Conservation (phyloP, 2,797 vertebrate species). For the Coranthus polyacanthus region DNA sequence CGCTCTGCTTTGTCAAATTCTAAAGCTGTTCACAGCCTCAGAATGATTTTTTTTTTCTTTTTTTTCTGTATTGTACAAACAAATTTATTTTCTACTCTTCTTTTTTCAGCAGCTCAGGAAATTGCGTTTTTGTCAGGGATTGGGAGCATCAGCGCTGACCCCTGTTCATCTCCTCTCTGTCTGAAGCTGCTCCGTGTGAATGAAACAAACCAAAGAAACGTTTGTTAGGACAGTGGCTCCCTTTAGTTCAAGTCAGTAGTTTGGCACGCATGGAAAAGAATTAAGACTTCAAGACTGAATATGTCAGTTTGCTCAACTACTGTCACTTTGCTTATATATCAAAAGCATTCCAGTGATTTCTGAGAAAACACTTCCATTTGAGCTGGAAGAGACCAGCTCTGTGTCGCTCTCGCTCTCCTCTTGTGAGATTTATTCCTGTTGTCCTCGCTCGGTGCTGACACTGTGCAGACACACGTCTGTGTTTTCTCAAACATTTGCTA, state of each 20-base stretch:
- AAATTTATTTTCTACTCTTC: constrained; percentile 12
- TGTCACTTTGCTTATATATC: not conserved
- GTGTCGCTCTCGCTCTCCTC: constrained; percentile 50
- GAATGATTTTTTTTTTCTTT: constrained; percentile 23
- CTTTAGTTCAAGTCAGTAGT: constrained; percentile 3
- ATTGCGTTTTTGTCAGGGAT: constrained; percentile 32
- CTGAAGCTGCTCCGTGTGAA: not conserved
- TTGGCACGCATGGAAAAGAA: constrained; percentile 1
- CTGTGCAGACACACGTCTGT: constrained; percentile 73
- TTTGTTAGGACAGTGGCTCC: not conserved
- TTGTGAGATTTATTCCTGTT: constrained; percentile 61
- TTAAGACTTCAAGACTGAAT: constrained; percentile 9
- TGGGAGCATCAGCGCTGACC: constrained; percentile 23
- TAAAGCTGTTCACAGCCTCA: not conserved
- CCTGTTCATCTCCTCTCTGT: constrained; percentile 16
- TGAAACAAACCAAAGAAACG: constrained; percentile 13
- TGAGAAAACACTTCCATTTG: constrained; percentile 35
- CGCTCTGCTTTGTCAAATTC: not conserved
- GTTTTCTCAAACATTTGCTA: constrained; percentile 70
- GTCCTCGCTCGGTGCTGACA: constrained; percentile 63
- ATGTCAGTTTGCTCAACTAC: not conserved
- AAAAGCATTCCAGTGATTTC: constrained; percentile 15
- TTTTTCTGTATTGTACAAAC: constrained; percentile 1
- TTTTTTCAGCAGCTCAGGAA: constrained; percentile 39
- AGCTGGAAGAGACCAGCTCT: constrained; percentile 12